phyloP scores from a whole-genome alignment of 2,797 vertebrate species.

The Leptodactylus fallax region DNA sequence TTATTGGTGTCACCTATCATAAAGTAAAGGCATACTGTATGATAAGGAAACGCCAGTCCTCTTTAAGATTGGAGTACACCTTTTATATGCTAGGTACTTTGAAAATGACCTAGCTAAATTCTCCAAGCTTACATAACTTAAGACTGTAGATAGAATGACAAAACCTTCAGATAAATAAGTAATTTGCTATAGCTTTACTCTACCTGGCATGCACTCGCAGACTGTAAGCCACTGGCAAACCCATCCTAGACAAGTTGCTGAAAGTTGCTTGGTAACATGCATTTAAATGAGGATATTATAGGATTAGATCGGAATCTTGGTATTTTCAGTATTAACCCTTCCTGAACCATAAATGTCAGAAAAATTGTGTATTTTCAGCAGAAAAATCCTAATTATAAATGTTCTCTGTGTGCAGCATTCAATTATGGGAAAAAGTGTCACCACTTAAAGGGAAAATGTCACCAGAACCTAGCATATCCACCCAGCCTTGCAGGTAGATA shows the following conservation, averaged over 20 bases:
- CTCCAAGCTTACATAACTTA: no score
- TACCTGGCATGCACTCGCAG: not conserved
- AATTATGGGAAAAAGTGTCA: no score
- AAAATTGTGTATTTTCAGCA: not conserved
- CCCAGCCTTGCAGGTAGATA: no score
- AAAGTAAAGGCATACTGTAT: no score
- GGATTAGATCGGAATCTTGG: slow-evolving; percentile 36
- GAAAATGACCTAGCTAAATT: no score
- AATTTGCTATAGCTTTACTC: not conserved
- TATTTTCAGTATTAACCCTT: slow-evolving; percentile 21
- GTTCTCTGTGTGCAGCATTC: not conserved
- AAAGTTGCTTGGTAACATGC: slow-evolving; percentile 50
- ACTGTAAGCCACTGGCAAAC: not conserved
- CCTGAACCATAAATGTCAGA: not conserved
- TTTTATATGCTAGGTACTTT: no score
- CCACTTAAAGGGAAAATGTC: no score
- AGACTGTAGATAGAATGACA: not conserved
- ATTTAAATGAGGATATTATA: slow-evolving; percentile 45
- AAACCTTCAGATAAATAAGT: no score
- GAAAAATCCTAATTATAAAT: not conserved
- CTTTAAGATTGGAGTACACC: no score
- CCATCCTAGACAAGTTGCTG: slow-evolving; percentile 6
- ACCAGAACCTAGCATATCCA: no score
- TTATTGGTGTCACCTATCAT: no score
- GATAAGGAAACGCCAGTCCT: no score